Conservation (phyloP, 2,113 vertebrate species). For the Forbesichthys papilliferus region DNA sequence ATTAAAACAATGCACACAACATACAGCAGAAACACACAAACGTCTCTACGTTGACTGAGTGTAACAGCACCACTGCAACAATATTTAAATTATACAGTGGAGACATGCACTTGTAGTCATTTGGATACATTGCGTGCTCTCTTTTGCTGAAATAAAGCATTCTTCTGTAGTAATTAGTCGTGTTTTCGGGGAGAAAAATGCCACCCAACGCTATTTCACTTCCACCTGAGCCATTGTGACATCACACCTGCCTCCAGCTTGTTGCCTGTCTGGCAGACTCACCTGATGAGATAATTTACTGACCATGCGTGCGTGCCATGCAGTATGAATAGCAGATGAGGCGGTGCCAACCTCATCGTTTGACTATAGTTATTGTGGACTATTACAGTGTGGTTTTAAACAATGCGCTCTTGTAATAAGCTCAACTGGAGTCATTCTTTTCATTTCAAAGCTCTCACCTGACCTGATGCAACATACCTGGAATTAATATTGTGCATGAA, state of each 20-base stretch:
- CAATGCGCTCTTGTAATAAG: slow-evolving; percentile 59
- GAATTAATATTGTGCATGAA: too few species aligned
- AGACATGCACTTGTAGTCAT: too few species aligned
- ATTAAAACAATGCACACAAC: too few species aligned
- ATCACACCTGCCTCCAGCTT: neutral
- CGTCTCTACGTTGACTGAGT: too few species aligned
- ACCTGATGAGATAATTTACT: slow-evolving; percentile 40
- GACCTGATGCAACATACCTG: slow-evolving; percentile 40
- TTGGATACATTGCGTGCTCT: too few species aligned
- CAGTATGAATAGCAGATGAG: slow-evolving; percentile 43
- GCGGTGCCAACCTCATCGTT: slow-evolving; percentile 48
- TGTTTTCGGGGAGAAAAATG: too few species aligned
- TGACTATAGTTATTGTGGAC: slow-evolving; percentile 26
- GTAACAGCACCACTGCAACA: too few species aligned
- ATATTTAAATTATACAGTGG: too few species aligned
- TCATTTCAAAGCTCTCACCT: slow-evolving; percentile 48
- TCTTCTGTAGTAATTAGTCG: too few species aligned
- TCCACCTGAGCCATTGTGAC: neutral
- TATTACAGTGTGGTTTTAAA: slow-evolving; percentile 52
- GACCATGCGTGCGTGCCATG: slow-evolving; percentile 40
- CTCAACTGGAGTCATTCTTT: slow-evolving; percentile 47
- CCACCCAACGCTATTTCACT: too few species aligned
- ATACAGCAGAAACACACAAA: too few species aligned
- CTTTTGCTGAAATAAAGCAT: too few species aligned
- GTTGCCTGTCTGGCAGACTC: slow-evolving; percentile 16